These are phyloP conservation scores for Amphiprion clarkii DNA, from an alignment of 2,797 vertebrate species.

Conservation along the genomic window DNA sequence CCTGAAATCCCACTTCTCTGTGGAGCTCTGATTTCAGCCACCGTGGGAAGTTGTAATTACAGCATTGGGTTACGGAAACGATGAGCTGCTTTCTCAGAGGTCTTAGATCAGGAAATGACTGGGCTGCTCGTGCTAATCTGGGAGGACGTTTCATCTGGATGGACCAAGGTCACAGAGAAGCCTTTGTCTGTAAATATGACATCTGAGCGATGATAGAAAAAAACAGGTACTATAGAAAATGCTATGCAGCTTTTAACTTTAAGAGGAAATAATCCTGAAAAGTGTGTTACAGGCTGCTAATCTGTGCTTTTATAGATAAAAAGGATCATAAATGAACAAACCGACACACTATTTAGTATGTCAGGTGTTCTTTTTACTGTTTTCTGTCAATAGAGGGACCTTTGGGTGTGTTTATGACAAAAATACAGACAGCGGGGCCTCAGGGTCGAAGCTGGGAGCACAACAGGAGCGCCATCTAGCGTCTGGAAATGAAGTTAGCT, in stretches of 20 bases:
- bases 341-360: background rate
- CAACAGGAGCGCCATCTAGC: slow-evolving; percentile 47
- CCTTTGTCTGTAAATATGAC: slow-evolving; percentile 18
- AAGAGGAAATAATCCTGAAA: too few relatives aligned
- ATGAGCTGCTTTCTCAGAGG: slow-evolving; percentile 61
- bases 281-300: background rate
- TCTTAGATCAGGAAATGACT: slow-evolving; percentile 52
- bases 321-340: background rate
- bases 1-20: slow-evolving; percentile 69
- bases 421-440: slow-evolving; percentile 34
- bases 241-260: background rate
- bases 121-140: slow-evolving; percentile 28
- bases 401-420: slow-evolving; percentile 42
- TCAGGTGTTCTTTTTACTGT: slow-evolving; percentile 19
- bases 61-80: slow-evolving; percentile 72
- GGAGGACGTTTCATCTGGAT: slow-evolving; percentile 34
- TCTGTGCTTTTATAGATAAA: background rate
- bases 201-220: background rate
- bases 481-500: slow-evolving; percentile 22
- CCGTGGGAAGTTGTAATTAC: slow-evolving; percentile 82
- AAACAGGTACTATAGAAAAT: background rate
- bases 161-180: slow-evolving; percentile 30
- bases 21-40: slow-evolving; percentile 77
- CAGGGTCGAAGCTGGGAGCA: background rate
- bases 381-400: slow-evolving; percentile 45